phyloP scores from a whole-genome alignment of 35 echinoderm and acorn worm species.

The Lytechinus pictus region DNA sequence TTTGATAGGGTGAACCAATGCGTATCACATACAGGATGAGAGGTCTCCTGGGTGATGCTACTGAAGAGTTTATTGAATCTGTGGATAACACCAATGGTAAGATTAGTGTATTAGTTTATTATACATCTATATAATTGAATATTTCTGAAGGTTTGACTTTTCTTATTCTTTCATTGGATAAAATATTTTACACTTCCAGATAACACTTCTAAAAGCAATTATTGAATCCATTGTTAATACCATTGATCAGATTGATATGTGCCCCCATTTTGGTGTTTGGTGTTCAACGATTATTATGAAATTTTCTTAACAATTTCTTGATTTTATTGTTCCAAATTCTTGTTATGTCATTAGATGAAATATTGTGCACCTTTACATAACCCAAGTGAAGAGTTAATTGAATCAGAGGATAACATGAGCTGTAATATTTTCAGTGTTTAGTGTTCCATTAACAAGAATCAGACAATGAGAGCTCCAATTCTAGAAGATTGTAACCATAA shows the following conservation, averaged over 20 bases:
- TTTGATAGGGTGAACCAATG: conserved; percentile 89
- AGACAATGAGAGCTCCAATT: too few relatives aligned
- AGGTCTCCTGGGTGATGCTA: conserved; percentile 96
- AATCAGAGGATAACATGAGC: conserved; percentile 81
- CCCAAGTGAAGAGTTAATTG: conserved; percentile 92
- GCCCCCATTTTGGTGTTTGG: too few relatives aligned
- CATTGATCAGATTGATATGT: conserved; percentile 59
- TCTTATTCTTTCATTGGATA: too few relatives aligned
- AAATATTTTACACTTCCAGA: too few relatives aligned
- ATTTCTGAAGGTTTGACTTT: too few relatives aligned
- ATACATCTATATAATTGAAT: not conserved
- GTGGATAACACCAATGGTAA: conserved; percentile 91
- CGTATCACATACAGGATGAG: conserved; percentile 88
- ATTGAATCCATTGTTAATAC: conserved; percentile 85
- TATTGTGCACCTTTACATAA: conserved; percentile 53
- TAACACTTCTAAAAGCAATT: conserved; percentile 89
- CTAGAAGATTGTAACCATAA: too few relatives aligned
- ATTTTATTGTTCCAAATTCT: too few relatives aligned
- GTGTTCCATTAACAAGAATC: too few relatives aligned
- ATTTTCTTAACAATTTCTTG: too few relatives aligned
- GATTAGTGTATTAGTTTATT: not conserved
- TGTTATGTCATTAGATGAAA: too few relatives aligned
- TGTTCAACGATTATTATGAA: too few relatives aligned
- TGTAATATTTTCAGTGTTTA: conserved; percentile 45
- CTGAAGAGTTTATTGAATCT: conserved; percentile 93